Base-by-base conservation (phyloP, 2,113 vertebrate species). In the Gymnogyps californianus region DNA sequence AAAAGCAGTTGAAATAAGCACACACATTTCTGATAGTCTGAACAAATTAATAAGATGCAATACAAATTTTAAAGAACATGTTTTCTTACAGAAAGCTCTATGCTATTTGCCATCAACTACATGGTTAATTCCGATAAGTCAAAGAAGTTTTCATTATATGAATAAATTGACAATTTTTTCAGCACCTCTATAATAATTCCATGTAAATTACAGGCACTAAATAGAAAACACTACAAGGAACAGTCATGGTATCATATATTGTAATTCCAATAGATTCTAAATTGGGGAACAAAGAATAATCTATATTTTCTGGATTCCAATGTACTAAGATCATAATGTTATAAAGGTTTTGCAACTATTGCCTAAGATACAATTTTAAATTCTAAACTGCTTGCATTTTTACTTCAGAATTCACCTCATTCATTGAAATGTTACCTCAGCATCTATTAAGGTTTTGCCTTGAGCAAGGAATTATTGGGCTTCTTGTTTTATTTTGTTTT, bases 381-480 rank as follows among this genome's bases (percentile, higher is more conserved):
- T 94, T 87, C 85, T 86, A 74, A 89, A 70, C 87, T 82, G 85
- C 82, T 91, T 58, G 16, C 54, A 72, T 90, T 93, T 96, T 95
- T 89, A 81, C 89, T 90, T 96, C 38, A 21, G 79, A 93, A 94
- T 96, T 95, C 89, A 95, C 89, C 77, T 93, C 87, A 64, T 94
- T 95, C 96, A 83, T 70, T 92, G 83, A 80, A 93, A 97, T 91
- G 94, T 96, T 97, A 88, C 61, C 90, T 94, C 91, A 70, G 49
- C 32, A 82, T 71, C 91, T 93, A 97, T 96, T 94, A 95, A 82
- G 66, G 75, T 74, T 82, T 97, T 94, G 93, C 91, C 96, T 98
- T 93, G 67, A 96, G 94, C 91, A 96, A 94, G 69, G 86, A 96
- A 87, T 97, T 95, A 96, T 90, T 90, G 95, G 92, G 65, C 69